A percentile compares a stretch with the other conserved stretches of the same genome.
Conservation (phyloP, 2,113 vertebrate genomes). For the Ochotona princeps region DNA sequence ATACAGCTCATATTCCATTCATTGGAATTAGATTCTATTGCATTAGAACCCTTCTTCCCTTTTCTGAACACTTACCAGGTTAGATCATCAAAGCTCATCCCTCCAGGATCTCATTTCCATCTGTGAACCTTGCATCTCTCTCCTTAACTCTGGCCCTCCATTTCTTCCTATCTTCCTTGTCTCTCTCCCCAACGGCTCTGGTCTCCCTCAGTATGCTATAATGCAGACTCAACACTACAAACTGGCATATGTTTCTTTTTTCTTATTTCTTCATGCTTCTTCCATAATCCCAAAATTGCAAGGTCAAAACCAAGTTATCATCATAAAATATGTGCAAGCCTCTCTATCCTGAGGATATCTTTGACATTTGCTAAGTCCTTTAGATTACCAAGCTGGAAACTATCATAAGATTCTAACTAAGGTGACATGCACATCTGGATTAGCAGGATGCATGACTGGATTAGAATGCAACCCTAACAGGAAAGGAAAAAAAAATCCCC, state of each 20-base stretch:
- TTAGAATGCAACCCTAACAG: background rate
- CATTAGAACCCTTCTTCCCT: background rate
- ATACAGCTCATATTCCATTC: background rate
- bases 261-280: background rate
- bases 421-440: background rate
- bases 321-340: background rate
- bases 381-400: background rate
- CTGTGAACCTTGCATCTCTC: background rate
- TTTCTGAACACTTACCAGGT: background rate
- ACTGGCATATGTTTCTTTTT: background rate
- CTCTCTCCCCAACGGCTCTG: background rate
- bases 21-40: background rate
- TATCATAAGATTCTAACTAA: background rate
- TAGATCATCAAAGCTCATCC: background rate
- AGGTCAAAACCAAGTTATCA: background rate
- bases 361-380: background rate
- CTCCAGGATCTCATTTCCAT: background rate
- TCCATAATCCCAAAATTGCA: background rate
- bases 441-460: too few species aligned
- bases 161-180: fast-evolving
- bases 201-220: background rate
- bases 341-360: background rate
- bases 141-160: background rate
- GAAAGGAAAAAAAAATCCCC: background rate
- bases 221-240: background rate